Evolutionary conservation across 2,797 vertebrate genomes (phyloP).

Genomic region (Lacerta viridis): DNA sequence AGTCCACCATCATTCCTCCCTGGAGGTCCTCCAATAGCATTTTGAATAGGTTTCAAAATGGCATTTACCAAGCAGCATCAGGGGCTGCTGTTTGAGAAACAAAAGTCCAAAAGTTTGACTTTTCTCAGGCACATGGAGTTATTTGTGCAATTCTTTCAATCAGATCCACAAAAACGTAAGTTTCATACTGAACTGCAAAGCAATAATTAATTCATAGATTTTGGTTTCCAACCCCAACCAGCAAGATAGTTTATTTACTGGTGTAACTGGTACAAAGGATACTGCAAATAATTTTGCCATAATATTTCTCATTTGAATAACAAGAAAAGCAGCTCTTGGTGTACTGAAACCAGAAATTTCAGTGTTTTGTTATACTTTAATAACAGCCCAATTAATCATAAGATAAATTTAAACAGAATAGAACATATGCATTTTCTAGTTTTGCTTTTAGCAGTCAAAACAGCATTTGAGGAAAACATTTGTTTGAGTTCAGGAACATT

Average conservation of each 20-base stretch:
- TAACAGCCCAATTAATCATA: constrained; percentile 71
- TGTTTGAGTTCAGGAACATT: constrained; percentile 70
- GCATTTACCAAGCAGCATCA: not conserved
- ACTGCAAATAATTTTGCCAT: constrained; percentile 44
- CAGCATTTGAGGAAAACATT: constrained; percentile 68
- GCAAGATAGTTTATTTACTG: constrained; percentile 21
- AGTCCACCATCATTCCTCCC: not conserved
- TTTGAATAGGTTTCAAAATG: not conserved
- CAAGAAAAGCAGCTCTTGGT: constrained; percentile 56
- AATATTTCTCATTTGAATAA: constrained; percentile 47
- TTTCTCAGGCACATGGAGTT: not conserved
- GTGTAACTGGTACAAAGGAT: constrained; percentile 16
- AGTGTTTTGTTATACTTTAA: constrained; percentile 66
- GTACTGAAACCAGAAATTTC: constrained; percentile 44
- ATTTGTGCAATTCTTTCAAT: not conserved
- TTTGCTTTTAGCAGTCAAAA: constrained; percentile 63
- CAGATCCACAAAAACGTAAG: not conserved
- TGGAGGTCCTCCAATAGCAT: not conserved
- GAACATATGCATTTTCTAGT: constrained; percentile 60
- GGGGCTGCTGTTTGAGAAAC: not conserved
- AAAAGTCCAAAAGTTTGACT: not conserved
- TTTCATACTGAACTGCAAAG: not conserved
- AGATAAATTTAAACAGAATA: constrained; percentile 71
- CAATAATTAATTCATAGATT: not conserved
- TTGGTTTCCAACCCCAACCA: not conserved